Evolutionary conservation across 2,113 vertebrate genomes (phyloP).

Genomic region (Sterrhoptilus dennistouni): DNA sequence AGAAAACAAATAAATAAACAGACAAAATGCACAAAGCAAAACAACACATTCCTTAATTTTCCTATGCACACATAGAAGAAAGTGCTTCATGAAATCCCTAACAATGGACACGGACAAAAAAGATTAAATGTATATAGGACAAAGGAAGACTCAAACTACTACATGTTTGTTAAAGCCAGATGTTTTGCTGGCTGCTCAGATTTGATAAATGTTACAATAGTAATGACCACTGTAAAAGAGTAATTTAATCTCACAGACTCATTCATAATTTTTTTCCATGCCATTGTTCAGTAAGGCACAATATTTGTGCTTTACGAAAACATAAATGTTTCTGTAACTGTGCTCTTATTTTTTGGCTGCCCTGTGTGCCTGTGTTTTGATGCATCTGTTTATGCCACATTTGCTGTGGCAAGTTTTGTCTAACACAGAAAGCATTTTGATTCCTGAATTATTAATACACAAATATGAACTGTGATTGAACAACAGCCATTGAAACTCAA

Average conservation of each 20-base stretch:
- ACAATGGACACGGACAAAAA: slow-evolving; percentile 76
- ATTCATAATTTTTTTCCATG: not conserved
- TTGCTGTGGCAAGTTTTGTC: slow-evolving; percentile 38
- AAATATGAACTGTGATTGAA: slow-evolving; percentile 52
- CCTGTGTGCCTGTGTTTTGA: slow-evolving; percentile 29
- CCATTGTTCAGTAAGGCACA: slow-evolving; percentile 41
- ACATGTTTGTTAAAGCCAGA: slow-evolving; percentile 81
- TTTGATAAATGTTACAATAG: slow-evolving; percentile 79
- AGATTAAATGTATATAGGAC: slow-evolving; percentile 77
- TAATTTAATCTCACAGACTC: slow-evolving; percentile 71
- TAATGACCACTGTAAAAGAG: slow-evolving; percentile 72
- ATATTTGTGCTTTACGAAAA: slow-evolving; percentile 19
- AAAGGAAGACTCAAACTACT: slow-evolving; percentile 76
- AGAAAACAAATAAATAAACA: not conserved
- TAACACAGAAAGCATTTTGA: slow-evolving; percentile 54
- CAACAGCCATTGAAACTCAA: slow-evolving; percentile 35
- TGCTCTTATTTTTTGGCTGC: slow-evolving; percentile 11
- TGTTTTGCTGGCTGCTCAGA: slow-evolving; percentile 80
- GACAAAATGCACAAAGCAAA: not conserved
- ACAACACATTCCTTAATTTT: not conserved
- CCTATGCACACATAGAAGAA: slow-evolving; percentile 70
- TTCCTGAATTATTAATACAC: slow-evolving; percentile 61
- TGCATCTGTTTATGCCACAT: slow-evolving; percentile 33
- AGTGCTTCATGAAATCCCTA: slow-evolving; percentile 82
- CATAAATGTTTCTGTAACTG: not conserved